phyloP scores from a whole-genome alignment of 2,113 vertebrate species.

The Cynoglossus semilaevis region DNA sequence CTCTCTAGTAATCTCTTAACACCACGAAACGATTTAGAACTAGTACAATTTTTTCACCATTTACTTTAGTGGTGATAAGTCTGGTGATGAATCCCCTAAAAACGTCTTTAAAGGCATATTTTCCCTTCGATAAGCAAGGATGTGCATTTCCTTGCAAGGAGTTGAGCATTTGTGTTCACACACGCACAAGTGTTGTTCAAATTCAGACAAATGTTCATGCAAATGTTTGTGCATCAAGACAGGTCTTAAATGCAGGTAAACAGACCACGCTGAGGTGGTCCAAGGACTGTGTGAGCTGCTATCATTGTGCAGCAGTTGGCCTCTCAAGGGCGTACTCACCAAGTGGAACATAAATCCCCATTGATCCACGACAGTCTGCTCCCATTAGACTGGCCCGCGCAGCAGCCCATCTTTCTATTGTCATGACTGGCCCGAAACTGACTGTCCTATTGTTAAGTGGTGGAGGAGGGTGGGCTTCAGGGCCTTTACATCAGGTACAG shows the following conservation, averaged over 20 bases:
- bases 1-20: constrained; percentile 56
- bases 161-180: constrained; percentile 11
- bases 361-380: constrained; percentile 70
- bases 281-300: constrained; percentile 54
- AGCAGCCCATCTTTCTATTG: constrained; percentile 73
- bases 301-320: constrained; percentile 62
- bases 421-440: constrained; percentile 64
- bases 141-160: constrained; percentile 2
- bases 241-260: constrained; percentile 67
- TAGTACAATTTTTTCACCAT: constrained; percentile 43
- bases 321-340: constrained; percentile 68
- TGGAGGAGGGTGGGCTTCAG: constrained; percentile 62
- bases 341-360: constrained; percentile 69
- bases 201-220: constrained; percentile 44
- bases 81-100: neutral
- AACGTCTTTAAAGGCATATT: neutral
- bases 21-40: constrained; percentile 59
- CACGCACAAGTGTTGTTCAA: constrained; percentile 20
- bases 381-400: constrained; percentile 69
- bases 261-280: constrained; percentile 53
- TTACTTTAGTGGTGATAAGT: constrained; percentile 22
- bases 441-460: constrained; percentile 69
- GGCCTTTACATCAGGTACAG: constrained; percentile 64
- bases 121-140: neutral
- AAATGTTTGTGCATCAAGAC: constrained; percentile 41